Evolutionary conservation across 2,797 vertebrate genomes (phyloP).

Genomic region (Heliangelus exortis): DNA sequence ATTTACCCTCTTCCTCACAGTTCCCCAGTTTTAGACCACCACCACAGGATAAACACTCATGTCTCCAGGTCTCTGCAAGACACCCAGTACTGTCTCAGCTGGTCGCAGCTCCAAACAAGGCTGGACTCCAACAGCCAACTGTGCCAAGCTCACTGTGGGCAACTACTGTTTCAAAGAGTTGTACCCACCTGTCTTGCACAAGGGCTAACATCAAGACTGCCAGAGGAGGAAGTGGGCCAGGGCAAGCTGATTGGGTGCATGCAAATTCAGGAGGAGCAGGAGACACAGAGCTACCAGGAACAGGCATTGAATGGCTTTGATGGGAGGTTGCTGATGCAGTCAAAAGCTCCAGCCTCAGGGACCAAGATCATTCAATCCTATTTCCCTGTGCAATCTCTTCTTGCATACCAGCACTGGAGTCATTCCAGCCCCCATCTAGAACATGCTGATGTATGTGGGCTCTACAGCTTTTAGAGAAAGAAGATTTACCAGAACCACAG

Average conservation of each 20-base stretch:
- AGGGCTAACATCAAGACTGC: constrained; percentile 8
- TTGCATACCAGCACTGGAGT: background rate
- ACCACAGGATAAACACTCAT: fast-evolving
- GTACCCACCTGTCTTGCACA: background rate
- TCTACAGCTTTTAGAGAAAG: background rate
- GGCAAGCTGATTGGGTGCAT: background rate
- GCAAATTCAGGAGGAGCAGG: background rate
- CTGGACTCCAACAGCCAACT: background rate
- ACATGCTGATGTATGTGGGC: background rate
- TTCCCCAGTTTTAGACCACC: background rate
- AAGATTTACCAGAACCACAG: background rate
- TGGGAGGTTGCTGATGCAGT: background rate
- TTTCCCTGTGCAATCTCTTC: background rate
- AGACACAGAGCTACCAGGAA: background rate
- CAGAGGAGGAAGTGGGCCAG: constrained; percentile 31
- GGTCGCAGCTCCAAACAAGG: background rate
- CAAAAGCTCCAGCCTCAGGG: constrained; percentile 40
- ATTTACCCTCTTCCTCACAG: background rate
- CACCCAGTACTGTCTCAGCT: background rate
- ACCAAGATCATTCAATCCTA: background rate
- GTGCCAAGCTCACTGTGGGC: background rate
- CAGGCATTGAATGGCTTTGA: background rate
- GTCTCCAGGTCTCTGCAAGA: background rate
- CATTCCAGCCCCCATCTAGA: background rate
- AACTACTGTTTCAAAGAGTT: background rate